Evolutionary conservation across 2,797 vertebrate genomes (phyloP).

Genomic region (Chiloscyllium punctatum): DNA sequence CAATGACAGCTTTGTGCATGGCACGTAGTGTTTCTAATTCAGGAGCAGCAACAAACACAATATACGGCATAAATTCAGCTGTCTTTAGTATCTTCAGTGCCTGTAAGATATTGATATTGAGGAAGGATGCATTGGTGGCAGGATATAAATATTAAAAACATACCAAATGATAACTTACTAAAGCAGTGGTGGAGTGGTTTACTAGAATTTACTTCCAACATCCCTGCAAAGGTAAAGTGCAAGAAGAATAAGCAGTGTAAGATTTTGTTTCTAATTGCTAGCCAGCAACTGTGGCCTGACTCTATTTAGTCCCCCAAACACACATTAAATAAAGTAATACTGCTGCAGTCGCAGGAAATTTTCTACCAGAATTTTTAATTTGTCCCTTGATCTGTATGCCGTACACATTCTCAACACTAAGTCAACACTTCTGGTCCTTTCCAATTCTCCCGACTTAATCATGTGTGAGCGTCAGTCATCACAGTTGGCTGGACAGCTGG

Average conservation of each 20-base stretch:
- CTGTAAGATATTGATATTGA: constrained; percentile 52
- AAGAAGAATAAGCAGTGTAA: neutral
- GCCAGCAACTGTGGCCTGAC: too few relatives aligned
- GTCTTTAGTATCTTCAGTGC: constrained; percentile 91
- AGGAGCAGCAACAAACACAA: constrained; percentile 94
- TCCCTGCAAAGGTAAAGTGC: neutral
- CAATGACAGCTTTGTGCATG: constrained; percentile 96
- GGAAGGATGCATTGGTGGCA: neutral
- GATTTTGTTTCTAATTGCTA: neutral
- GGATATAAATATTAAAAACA: neutral
- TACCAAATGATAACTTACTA: neutral
- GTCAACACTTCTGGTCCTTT: too few relatives aligned
- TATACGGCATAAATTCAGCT: constrained; percentile 95
- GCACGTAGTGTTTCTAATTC: constrained; percentile 85
- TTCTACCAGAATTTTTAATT: too few relatives aligned
- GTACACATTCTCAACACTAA: too few relatives aligned
- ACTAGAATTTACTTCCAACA: neutral
- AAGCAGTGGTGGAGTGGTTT: neutral
- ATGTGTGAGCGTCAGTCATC: too few relatives aligned
- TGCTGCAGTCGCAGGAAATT: too few relatives aligned
- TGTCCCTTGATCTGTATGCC: too few relatives aligned
- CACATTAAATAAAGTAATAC: too few relatives aligned
- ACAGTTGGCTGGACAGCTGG: too few relatives aligned
- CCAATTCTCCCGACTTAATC: too few relatives aligned
- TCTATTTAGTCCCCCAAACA: too few relatives aligned